These are phyloP conservation scores for Jaculus jaculus DNA, from an alignment of 2,113 vertebrate genomes.

Conservation along the genomic window DNA sequence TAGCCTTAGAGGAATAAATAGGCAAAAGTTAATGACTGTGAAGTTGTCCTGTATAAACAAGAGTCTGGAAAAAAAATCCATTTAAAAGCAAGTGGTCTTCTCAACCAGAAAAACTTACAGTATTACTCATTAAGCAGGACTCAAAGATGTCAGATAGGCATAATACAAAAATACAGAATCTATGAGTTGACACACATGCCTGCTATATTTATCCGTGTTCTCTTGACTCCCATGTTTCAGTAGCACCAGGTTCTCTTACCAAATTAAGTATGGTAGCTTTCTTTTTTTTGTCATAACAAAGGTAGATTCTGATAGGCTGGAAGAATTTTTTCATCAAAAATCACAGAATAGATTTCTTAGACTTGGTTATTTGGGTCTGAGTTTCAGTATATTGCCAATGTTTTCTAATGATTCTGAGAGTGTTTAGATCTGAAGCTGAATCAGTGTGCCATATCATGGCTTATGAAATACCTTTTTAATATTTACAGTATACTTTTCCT, in stretches of 20 bases:
- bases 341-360: neutral
- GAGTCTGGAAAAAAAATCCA: neutral
- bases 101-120: neutral
- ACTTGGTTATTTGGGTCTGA: neutral
- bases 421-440: neutral
- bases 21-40: neutral
- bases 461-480: neutral
- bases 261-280: too few relatives aligned
- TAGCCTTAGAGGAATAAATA: neutral
- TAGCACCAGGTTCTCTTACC: too few relatives aligned
- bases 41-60: neutral
- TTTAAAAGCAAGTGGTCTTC: neutral
- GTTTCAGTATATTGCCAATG: neutral
- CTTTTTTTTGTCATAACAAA: neutral
- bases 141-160: neutral
- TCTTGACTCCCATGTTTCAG: neutral
- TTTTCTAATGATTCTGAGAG: neutral
- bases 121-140: neutral
- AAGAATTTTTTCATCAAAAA: neutral
- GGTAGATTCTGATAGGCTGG: neutral
- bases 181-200: neutral
- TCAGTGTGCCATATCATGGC: neutral
- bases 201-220: neutral
- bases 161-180: neutral
- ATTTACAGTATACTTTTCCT: constrained; percentile 5